These are phyloP conservation scores for Copidosoma aretas DNA, from an alignment of 2,888 invertebrate genomes.

Conservation along the genomic window DNA sequence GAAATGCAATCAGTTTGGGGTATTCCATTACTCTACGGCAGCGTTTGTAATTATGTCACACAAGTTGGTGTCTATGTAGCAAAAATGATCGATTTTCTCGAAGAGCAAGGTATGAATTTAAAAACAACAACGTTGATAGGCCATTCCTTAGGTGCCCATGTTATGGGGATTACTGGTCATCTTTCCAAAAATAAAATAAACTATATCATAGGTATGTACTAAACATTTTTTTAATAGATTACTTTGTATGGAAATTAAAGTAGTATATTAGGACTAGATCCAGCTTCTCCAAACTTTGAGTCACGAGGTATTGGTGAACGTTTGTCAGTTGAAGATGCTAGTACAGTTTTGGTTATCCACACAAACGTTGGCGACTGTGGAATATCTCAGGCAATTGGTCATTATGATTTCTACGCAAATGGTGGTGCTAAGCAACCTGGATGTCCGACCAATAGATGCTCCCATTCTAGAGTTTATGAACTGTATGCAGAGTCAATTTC, in stretches of 20 bases:
- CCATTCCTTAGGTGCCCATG: constrained; percentile 56
- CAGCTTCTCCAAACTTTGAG: constrained; percentile 44
- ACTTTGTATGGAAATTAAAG: no score
- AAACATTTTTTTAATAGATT: no score
- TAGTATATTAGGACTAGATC: constrained; percentile 43
- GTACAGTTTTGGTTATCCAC: constrained; percentile 59
- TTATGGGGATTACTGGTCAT: constrained; percentile 51
- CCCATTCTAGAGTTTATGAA: constrained; percentile 51
- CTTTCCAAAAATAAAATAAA: constrained; percentile 43
- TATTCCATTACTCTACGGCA: no score
- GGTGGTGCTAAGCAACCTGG: constrained; percentile 56
- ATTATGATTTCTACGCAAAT: constrained; percentile 60
- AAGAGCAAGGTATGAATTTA: constrained; percentile 43
- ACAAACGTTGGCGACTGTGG: constrained; percentile 57
- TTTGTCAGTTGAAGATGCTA: constrained; percentile 56
- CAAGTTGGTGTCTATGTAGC: constrained; percentile 46
- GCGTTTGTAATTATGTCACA: constrained; percentile 44
- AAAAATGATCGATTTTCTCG: constrained; percentile 52
- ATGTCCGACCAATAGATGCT: constrained; percentile 49
- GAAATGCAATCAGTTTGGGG: background rate
- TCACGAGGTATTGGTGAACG: constrained; percentile 35
- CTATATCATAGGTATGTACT: constrained; percentile 50
- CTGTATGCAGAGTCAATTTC: constrained; percentile 56
- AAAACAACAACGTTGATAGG: constrained; percentile 48
- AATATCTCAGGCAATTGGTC: constrained; percentile 50